A percentile compares a stretch with the other conserved stretches of the same genome.
Evolutionary conservation across 1,140 invertebrate genomes (phyloP).

Genomic region (Antheraea mylitta): DNA sequence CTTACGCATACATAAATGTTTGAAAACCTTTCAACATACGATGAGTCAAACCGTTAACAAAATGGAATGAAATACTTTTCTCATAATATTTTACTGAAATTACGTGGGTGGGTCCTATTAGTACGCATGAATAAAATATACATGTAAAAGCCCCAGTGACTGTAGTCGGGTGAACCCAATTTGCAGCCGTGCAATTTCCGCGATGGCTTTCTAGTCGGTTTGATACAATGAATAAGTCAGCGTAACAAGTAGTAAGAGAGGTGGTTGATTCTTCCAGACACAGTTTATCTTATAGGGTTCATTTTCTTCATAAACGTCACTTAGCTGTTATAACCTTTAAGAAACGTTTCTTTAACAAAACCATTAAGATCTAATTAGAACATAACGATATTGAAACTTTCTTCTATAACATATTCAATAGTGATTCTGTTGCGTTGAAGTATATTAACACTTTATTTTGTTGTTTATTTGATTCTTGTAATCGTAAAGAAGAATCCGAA

Average conservation of each 20-base stretch:
- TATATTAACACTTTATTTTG: too few species aligned
- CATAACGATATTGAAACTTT: too few species aligned
- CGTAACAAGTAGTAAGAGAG: conserved; percentile 39
- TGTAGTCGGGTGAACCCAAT: conserved; percentile 27
- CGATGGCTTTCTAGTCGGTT: conserved; percentile 38
- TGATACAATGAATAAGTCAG: conserved; percentile 42
- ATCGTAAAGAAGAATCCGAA: too few species aligned
- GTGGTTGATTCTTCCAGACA: conserved; percentile 58
- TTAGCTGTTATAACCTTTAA: neutral
- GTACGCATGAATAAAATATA: conserved; percentile 6
- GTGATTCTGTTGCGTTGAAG: too few species aligned
- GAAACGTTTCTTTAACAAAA: too few species aligned
- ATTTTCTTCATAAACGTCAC: conserved; percentile 49
- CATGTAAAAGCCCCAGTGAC: conserved; percentile 16
- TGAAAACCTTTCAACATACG: neutral
- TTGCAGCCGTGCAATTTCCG: conserved; percentile 36
- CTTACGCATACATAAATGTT: neutral
- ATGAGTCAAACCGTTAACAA: neutral
- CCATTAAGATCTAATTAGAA: too few species aligned
- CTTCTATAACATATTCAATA: too few species aligned
- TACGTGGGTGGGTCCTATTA: neutral
- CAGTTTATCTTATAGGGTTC: conserved; percentile 56
- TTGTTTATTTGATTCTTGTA: too few species aligned
- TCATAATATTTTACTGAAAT: neutral
- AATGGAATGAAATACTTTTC: neutral